Conservation (phyloP, 2,888 invertebrate species). For the Baccha elongata region DNA sequence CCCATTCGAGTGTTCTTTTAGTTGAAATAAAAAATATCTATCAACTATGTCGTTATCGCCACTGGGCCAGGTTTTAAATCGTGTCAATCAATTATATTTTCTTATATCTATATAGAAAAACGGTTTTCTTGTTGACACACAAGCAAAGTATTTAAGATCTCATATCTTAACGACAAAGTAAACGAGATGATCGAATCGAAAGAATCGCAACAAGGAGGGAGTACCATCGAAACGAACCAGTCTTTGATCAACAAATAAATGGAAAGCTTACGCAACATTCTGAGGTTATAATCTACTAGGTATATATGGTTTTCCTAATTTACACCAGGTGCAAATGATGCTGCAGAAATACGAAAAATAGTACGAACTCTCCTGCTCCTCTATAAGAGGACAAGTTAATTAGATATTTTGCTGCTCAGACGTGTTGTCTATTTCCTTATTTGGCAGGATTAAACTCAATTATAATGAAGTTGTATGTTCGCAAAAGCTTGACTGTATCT, state of each 20-base stretch:
- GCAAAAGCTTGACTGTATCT: conserved; percentile 4
- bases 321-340: conserved; percentile 33
- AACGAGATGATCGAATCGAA: neutral
- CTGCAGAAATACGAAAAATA: neutral
- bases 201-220: conserved; percentile 1
- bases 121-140: conserved; percentile 5
- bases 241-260: conserved; percentile 25
- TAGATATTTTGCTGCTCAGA: conserved; percentile 37
- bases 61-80: neutral
- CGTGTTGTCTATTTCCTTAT: conserved; percentile 41
- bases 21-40: conserved; percentile 16
- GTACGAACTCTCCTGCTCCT: conserved; percentile 10
- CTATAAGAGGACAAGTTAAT: conserved; percentile 52
- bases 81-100: conserved; percentile 1
- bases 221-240: conserved; percentile 7
- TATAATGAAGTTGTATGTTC: conserved; percentile 23
- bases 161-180: neutral
- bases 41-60: conserved; percentile 23
- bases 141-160: conserved; percentile 8
- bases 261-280: conserved; percentile 29
- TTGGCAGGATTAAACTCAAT: conserved; percentile 49
- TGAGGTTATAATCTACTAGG: conserved; percentile 4
- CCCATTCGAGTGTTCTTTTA: conserved; percentile 10
- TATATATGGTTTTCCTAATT: conserved; percentile 21
- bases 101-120: conserved; percentile 1